Evolutionary conservation across 2,888 invertebrate species (phyloP).

Genomic region (Branchinecta sandiegonensis): DNA sequence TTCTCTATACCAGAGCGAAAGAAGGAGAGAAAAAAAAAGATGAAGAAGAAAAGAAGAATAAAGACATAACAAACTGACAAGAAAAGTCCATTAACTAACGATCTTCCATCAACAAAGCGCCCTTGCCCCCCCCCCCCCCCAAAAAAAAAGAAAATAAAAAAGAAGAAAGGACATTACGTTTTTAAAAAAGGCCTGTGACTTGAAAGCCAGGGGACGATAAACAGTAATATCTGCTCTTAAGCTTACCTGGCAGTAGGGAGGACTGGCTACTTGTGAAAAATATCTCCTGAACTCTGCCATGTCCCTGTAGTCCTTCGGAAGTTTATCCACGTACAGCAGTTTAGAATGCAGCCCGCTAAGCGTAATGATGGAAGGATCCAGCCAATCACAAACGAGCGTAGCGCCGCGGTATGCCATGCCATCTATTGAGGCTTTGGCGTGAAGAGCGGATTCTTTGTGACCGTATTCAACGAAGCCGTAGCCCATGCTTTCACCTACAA

Average conservation of each 20-base stretch:
- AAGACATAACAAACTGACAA: too few relatives aligned
- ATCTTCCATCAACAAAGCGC: too few relatives aligned
- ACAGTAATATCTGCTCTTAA: too few relatives aligned
- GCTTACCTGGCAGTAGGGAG: slow-evolving; percentile 41
- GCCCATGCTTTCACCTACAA: slow-evolving; percentile 39
- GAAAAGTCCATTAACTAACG: too few relatives aligned
- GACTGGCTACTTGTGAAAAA: slow-evolving; percentile 38
- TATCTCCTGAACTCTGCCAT: slow-evolving; percentile 38
- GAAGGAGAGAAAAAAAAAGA: too few relatives aligned
- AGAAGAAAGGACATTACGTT: too few relatives aligned
- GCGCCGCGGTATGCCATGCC: slow-evolving; percentile 34
- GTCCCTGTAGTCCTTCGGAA: slow-evolving; percentile 40
- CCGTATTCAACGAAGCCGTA: slow-evolving; percentile 42
- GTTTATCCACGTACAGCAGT: slow-evolving; percentile 39
- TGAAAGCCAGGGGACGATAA: too few relatives aligned
- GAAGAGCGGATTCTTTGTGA: slow-evolving; percentile 37
- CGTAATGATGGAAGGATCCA: slow-evolving; percentile 37
- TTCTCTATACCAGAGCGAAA: too few relatives aligned
- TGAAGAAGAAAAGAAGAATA: too few relatives aligned
- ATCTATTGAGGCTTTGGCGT: slow-evolving; percentile 38
- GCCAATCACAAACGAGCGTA: slow-evolving; percentile 39
- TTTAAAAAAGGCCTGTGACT: too few relatives aligned
- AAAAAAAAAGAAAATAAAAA: too few relatives aligned
- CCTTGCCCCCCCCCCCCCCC: too few relatives aligned
- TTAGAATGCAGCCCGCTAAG: slow-evolving; percentile 40